phyloP scores from a whole-genome alignment of 2,888 invertebrate species.

The Chelonus formosanus region DNA sequence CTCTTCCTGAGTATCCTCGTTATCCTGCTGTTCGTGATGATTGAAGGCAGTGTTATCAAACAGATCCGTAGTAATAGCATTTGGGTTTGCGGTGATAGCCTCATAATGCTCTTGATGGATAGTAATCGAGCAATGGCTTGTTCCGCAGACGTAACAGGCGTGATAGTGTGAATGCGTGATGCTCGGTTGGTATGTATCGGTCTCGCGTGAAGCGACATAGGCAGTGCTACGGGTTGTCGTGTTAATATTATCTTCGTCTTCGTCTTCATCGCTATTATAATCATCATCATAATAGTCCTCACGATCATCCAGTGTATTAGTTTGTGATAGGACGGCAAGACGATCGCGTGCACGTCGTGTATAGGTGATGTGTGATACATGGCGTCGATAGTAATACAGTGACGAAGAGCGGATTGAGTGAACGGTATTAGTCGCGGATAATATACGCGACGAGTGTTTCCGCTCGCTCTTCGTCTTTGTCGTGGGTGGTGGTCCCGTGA shows the following conservation, averaged over 20 bases:
- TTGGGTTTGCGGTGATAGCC: not conserved
- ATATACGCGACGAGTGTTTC: conserved; percentile 8
- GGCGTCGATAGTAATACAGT: conserved; percentile 7
- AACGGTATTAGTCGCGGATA: conserved; percentile 10
- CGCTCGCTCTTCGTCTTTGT: conserved; percentile 34
- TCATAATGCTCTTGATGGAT: conserved; percentile 5
- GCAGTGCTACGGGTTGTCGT: conserved; percentile 37
- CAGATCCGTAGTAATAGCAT: conserved; percentile 27
- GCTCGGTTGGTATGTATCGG: conserved; percentile 1
- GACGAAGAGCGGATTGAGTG: conserved; percentile 27
- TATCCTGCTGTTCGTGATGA: conserved; percentile 33
- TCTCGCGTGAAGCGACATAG: conserved; percentile 39
- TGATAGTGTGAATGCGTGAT: not conserved
- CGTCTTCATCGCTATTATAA: conserved; percentile 13
- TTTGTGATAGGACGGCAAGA: conserved; percentile 11
- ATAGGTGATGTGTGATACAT: conserved; percentile 15
- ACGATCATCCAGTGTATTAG: conserved; percentile 1
- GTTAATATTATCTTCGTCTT: not conserved
- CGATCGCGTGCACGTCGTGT: conserved; percentile 2
- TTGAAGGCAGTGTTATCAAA: conserved; percentile 55
- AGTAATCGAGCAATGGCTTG: not conserved
- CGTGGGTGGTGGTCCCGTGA: conserved; percentile 54
- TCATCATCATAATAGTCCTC: conserved; percentile 20
- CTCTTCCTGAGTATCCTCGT: conserved; percentile 13
- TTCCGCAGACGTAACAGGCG: conserved; percentile 1